Evolutionary conservation across 2,888 invertebrate species (phyloP).

Genomic region (Philhelius pedissequus): DNA sequence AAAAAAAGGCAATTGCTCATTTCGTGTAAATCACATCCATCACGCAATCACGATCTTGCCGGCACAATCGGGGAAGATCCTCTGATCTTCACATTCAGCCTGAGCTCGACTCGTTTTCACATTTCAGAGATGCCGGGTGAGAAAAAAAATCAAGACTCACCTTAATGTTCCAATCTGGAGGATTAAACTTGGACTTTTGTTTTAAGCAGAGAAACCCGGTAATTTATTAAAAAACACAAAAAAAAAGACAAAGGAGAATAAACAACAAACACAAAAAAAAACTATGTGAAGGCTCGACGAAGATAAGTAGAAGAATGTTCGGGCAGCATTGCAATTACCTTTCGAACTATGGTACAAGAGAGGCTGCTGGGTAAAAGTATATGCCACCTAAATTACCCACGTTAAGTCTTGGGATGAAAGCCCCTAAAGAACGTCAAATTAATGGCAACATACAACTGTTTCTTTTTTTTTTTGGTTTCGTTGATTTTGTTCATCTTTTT

Average conservation of each 20-base stretch:
- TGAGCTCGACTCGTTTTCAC: slow-evolving; percentile 6
- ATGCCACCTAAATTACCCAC: slow-evolving; percentile 59
- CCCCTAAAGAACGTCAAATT: slow-evolving; percentile 41
- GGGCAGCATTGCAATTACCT: slow-evolving; percentile 40
- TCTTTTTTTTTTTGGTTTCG: no score
- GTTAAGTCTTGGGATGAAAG: slow-evolving; percentile 11
- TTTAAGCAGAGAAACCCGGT: slow-evolving; percentile 49
- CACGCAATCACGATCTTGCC: slow-evolving; percentile 65
- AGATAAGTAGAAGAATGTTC: slow-evolving; percentile 35
- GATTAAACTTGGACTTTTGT: slow-evolving; percentile 52
- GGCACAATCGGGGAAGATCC: slow-evolving; percentile 40
- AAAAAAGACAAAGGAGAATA: slow-evolving; percentile 40
- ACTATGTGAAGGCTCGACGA: not conserved
- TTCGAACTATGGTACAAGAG: not conserved
- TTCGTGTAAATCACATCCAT: slow-evolving; percentile 66
- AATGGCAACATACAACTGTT: slow-evolving; percentile 6
- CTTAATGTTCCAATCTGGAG: slow-evolving; percentile 29
- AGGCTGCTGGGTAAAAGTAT: slow-evolving; percentile 50
- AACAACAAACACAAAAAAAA: slow-evolving; percentile 2
- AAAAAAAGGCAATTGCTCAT: slow-evolving; percentile 51
- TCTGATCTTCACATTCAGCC: slow-evolving; percentile 52
- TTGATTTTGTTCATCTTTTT: slow-evolving; percentile 16
- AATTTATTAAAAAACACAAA: slow-evolving; percentile 47
- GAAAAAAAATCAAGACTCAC: not conserved
- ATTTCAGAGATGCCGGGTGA: not conserved